These are phyloP conservation scores for Perca flavescens DNA, from an alignment of 2,113 vertebrate species.

Conservation along the genomic window DNA sequence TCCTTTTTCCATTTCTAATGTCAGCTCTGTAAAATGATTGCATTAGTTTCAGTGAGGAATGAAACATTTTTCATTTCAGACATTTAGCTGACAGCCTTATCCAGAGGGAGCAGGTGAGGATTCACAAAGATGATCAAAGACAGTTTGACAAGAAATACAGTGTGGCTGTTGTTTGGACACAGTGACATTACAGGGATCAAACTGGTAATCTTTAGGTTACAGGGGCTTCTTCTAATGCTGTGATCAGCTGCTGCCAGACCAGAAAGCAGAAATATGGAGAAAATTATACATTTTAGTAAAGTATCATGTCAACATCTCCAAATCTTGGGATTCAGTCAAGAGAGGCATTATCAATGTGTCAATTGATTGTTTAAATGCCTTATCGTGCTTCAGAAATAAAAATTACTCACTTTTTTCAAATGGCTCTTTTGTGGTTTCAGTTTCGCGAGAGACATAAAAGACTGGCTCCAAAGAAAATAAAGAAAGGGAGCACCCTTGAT, in stretches of 20 bases:
- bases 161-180: not conserved
- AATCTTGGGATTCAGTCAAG: conserved; percentile 15
- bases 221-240: not conserved
- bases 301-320: conserved; percentile 27
- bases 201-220: conserved; percentile 1
- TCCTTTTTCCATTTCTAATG: conserved; percentile 45
- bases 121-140: not conserved
- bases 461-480: not conserved
- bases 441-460: not conserved
- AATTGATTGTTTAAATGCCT: not conserved
- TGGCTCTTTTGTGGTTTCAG: not conserved
- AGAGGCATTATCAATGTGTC: not conserved
- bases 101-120: conserved; percentile 6
- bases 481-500: not conserved
- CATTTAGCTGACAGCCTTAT: conserved; percentile 23
- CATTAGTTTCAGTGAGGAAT: conserved; percentile 40
- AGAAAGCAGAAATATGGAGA: conserved; percentile 15
- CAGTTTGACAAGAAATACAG: not conserved
- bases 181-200: conserved; percentile 5
- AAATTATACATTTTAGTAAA: conserved; percentile 26
- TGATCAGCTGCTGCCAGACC: conserved; percentile 27
- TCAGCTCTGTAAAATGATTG: conserved; percentile 57
- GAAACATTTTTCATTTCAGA: conserved; percentile 14
- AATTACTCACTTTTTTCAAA: not conserved
- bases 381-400: not conserved